Evolutionary conservation across 2,888 invertebrate species (phyloP), one percentile per base, ranked within the genome.

Genomic region (Agrotis exclamationis): DNA sequence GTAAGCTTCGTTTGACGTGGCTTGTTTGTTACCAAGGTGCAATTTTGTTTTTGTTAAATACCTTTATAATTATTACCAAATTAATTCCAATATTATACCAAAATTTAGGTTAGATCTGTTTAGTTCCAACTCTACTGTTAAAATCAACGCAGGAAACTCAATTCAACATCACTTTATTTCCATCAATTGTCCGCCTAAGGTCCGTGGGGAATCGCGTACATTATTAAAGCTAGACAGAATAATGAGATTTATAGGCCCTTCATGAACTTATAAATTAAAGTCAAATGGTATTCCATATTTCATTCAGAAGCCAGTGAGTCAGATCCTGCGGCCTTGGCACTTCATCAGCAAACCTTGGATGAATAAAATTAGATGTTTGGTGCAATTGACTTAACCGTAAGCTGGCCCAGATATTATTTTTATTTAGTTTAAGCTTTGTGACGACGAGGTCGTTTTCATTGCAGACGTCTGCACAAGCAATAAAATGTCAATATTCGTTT

Each of bases 401-500:
- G 74, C 73, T 77, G 83, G 64, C 75, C 76, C 72, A 86, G 69
- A 76, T 79, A 80, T 64, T 67, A 75, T 73, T 83, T 74, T 74
- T 72, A 70, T 83, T 80, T 63, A 66, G 68, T 74, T 68, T 73
- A 79, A 77, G 70, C 65, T 83, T 48, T 66, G 64, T 65, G 72
- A 63, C 56, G 64, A 11, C 85, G 82, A 88, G 89, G 89, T 70
- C 87, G 80, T 79, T 77, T 86, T 78, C 79, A 85, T 86, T 87
- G 79, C 74, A 77, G 64, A 39, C 76, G 82, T 79, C 82, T 83
- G 80, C 33, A 20, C 57, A 74, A 69, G 75, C 88, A 87, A 86
- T 90, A 83, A 86, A 84, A 79, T 85, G 83, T 84, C 83, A 87
- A 90, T 88, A 87, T 86, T 84, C 75, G 84, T 81, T 83, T 69